Percentiles rank a stretch among this genome's conserved stretches.
phyloP scores from a whole-genome alignment of 2,888 invertebrate species.

The Dascillus cervinus region DNA sequence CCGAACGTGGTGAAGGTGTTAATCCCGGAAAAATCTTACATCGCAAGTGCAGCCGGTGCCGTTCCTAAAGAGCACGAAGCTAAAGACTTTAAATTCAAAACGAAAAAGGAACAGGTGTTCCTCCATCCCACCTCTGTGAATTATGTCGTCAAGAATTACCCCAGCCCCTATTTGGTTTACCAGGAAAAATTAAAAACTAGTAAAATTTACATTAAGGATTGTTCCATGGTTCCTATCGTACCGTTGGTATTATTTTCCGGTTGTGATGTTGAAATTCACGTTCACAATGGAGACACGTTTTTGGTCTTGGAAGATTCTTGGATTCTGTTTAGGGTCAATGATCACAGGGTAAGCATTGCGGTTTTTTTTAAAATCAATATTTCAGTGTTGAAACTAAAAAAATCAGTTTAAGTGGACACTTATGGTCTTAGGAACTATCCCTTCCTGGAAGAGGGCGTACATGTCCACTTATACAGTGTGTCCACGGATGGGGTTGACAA shows the following conservation, averaged over 20 bases:
- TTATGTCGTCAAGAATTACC: slow-evolving; percentile 54
- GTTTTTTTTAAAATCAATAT: too few species aligned
- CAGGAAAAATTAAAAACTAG: slow-evolving; percentile 80
- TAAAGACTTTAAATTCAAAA: slow-evolving; percentile 66
- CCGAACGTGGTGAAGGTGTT: slow-evolving; percentile 84
- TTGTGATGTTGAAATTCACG: slow-evolving; percentile 63
- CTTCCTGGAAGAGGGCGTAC: too few species aligned
- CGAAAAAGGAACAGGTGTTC: slow-evolving; percentile 55
- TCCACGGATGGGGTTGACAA: too few species aligned
- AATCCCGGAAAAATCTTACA: slow-evolving; percentile 70
- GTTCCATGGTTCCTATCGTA: slow-evolving; percentile 71
- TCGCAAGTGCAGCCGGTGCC: slow-evolving; percentile 65
- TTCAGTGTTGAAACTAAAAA: too few species aligned
- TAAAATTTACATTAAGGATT: slow-evolving; percentile 69
- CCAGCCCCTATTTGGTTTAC: slow-evolving; percentile 70
- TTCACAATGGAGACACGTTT: slow-evolving; percentile 65
- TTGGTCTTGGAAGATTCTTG: slow-evolving; percentile 72
- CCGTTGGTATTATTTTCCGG: slow-evolving; percentile 68
- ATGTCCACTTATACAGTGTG: too few species aligned
- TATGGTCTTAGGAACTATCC: too few species aligned
- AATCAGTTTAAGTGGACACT: too few species aligned
- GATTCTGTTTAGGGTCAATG: slow-evolving; percentile 73
- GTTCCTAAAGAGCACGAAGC: slow-evolving; percentile 63
- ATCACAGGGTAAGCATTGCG: slow-evolving; percentile 53
- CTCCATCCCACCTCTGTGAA: slow-evolving; percentile 75